phyloP scores from a whole-genome alignment of 2,888 invertebrate species.

The Syritta pipiens region DNA sequence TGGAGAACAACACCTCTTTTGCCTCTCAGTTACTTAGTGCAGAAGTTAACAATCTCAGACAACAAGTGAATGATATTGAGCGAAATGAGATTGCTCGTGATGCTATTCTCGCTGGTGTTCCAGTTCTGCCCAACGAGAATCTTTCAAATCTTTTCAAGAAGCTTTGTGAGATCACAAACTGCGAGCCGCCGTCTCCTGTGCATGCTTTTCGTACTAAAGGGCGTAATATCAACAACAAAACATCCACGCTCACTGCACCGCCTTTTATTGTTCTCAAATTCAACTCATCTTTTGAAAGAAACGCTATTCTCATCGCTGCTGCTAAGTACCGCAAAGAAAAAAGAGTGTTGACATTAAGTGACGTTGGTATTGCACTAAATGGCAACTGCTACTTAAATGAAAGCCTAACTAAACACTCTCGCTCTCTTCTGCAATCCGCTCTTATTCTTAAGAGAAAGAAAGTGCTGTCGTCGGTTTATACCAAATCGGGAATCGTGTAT shows the following conservation, averaged over 20 bases:
- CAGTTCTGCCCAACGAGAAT: constrained; percentile 4
- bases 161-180: too few relatives aligned
- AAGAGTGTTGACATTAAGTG: neutral
- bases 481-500: neutral
- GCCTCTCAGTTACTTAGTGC: neutral
- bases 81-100: neutral
- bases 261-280: neutral
- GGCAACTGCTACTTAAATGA: neutral
- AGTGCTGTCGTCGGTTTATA: neutral
- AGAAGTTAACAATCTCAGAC: neutral
- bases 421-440: neutral
- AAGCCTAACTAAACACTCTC: neutral
- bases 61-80: constrained; percentile 3
- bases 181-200: too few relatives aligned
- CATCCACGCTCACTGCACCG: too few relatives aligned
- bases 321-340: neutral
- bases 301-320: neutral
- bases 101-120: neutral
- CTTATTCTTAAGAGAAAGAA: neutral
- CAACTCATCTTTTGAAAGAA: neutral
- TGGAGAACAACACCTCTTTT: neutral
- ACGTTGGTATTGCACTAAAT: neutral
- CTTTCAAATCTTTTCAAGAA: too few relatives aligned
- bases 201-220: too few relatives aligned
- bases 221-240: too few relatives aligned